Evolutionary conservation across 2,797 vertebrate species (phyloP).

Genomic region (Telmatherina bonti): DNA sequence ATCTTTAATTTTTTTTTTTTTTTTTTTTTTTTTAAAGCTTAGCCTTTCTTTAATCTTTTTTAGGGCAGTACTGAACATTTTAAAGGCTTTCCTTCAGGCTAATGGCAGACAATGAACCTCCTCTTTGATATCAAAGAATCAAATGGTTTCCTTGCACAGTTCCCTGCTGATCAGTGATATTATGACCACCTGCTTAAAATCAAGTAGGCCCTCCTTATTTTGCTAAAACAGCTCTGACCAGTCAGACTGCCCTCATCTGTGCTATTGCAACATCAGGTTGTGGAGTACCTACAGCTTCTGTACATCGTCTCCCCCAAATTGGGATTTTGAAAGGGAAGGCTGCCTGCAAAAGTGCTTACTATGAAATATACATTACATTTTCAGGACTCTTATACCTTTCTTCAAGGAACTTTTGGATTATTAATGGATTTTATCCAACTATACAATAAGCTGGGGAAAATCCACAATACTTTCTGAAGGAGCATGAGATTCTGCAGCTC

Average conservation of each 20-base stretch:
- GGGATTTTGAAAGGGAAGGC: neutral
- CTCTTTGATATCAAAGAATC: conserved; percentile 41
- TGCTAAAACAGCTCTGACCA: neutral
- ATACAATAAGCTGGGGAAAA: too few species aligned
- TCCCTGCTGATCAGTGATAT: neutral
- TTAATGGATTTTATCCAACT: too few species aligned
- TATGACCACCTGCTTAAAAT: neutral
- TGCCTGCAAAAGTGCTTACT: too few species aligned
- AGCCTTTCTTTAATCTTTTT: conserved; percentile 51
- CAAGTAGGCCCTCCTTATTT: neutral
- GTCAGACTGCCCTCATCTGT: too few species aligned
- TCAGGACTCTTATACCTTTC: too few species aligned
- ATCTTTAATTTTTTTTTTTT: conserved; percentile 10
- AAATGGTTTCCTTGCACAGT: conserved; percentile 25
- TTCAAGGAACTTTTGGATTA: too few species aligned
- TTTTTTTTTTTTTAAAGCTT: conserved; percentile 18
- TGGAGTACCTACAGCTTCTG: neutral
- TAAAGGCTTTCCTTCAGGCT: conserved; percentile 35
- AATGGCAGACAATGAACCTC: conserved; percentile 43
- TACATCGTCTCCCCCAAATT: neutral
- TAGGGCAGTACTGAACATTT: conserved; percentile 26
- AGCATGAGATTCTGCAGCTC: too few species aligned
- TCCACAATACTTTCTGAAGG: too few species aligned
- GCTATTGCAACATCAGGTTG: too few species aligned
- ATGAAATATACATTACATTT: too few species aligned